These are phyloP conservation scores for Mamestra brassicae DNA, from an alignment of 2,888 invertebrate genomes.

Conservation along the genomic window DNA sequence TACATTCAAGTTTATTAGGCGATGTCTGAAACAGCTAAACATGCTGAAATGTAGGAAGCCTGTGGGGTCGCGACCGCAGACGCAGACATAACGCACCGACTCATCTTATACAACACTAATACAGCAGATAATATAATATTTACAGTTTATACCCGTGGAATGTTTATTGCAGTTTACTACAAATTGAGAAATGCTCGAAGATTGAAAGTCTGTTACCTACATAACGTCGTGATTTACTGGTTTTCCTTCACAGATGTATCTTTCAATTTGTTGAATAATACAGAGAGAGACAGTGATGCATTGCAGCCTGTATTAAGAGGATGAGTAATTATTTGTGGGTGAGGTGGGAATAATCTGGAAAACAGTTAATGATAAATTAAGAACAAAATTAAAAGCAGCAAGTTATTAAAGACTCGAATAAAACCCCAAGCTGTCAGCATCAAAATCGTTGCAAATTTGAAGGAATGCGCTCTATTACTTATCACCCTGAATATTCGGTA, in stretches of 20 bases:
- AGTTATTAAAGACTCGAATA: no score
- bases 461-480: no score
- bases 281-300: neutral
- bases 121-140: conserved; percentile 43
- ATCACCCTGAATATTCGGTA: no score
- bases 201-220: conserved; percentile 33
- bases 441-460: no score
- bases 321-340: neutral
- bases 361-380: no score
- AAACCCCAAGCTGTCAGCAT: no score
- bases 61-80: conserved; percentile 47
- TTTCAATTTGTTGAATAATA: conserved; percentile 26
- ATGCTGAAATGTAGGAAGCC: conserved; percentile 60
- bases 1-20: conserved; percentile 10
- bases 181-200: conserved; percentile 48
- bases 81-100: conserved; percentile 12
- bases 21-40: conserved; percentile 30
- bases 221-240: conserved; percentile 31
- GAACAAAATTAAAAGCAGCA: no score
- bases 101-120: conserved; percentile 55
- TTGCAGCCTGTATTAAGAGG: neutral
- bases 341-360: neutral
- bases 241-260: conserved; percentile 13
- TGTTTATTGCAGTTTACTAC: conserved; percentile 49
- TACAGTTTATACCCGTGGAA: conserved; percentile 30